phyloP scores from a whole-genome alignment of 2,113 vertebrate genomes.

The Crocuta crocuta region DNA sequence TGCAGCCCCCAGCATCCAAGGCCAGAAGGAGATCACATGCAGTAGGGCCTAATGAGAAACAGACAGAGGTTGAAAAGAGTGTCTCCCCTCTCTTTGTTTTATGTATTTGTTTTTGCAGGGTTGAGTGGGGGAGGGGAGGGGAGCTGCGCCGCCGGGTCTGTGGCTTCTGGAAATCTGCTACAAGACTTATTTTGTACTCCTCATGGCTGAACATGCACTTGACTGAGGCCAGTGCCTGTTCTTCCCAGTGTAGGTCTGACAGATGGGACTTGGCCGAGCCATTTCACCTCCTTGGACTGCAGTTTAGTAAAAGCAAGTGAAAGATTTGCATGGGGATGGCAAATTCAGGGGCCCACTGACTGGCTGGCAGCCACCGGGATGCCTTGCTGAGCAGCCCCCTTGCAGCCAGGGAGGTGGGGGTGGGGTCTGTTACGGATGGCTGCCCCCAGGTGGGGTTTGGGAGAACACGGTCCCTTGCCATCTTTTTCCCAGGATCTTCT shows the following conservation, averaged over 20 bases:
- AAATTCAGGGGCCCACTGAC: not conserved
- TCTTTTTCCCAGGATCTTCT: not conserved
- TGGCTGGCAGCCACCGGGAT: not conserved
- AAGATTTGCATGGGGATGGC: not conserved
- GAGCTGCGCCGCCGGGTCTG: not conserved
- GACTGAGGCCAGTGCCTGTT: not conserved
- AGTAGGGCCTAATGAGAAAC: constrained; percentile 63
- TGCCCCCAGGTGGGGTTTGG: not conserved
- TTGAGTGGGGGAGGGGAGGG: not conserved
- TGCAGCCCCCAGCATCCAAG: constrained; percentile 47
- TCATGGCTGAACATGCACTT: not conserved
- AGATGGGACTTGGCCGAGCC: not conserved
- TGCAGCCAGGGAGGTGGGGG: not conserved
- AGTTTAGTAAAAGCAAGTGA: constrained; percentile 15
- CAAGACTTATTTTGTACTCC: constrained; percentile 11
- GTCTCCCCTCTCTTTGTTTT: not conserved
- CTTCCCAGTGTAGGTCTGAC: not conserved
- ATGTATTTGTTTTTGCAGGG: not conserved
- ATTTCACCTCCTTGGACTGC: not conserved
- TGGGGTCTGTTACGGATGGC: not conserved
- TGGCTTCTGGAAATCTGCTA: not conserved
- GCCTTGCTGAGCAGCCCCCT: not conserved
- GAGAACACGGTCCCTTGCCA: not conserved
- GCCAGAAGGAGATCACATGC: constrained; percentile 65
- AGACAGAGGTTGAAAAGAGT: constrained; percentile 43